Conservation (phyloP, 2,888 invertebrate genomes). For the Luffia ferchaultella region DNA sequence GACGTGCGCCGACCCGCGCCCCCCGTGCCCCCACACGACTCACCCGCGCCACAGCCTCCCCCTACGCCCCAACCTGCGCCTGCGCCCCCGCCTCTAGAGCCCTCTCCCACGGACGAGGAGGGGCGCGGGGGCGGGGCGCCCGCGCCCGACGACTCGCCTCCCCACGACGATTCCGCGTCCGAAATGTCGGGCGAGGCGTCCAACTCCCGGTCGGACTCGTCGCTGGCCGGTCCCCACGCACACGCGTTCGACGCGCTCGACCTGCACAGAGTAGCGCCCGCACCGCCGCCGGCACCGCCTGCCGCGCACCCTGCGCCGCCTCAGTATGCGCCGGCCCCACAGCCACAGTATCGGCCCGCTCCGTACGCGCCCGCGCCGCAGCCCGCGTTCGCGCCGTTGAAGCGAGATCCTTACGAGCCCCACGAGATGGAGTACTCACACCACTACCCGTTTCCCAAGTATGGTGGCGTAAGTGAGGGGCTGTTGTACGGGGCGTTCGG, state of each 20-base stretch:
- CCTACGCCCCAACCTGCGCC: slow-evolving; percentile 29
- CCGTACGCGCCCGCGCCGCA: background rate
- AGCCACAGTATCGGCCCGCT: slow-evolving; percentile 17
- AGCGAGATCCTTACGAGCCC: slow-evolving; percentile 20
- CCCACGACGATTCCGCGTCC: slow-evolving; percentile 11
- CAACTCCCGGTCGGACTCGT: slow-evolving; percentile 14
- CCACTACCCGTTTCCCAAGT: slow-evolving; percentile 51
- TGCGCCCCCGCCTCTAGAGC: slow-evolving; percentile 3
- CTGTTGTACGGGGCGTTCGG: slow-evolving; percentile 3
- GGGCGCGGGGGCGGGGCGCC: background rate
- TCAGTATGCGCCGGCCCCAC: slow-evolving; percentile 19
- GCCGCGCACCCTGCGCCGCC: slow-evolving; percentile 3
- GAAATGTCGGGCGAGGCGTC: slow-evolving; percentile 12
- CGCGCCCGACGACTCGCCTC: slow-evolving; percentile 13
- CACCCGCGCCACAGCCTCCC: slow-evolving; percentile 33
- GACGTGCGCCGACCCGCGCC: slow-evolving; percentile 52
- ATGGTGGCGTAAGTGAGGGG: slow-evolving; percentile 24
- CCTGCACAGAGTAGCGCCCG: slow-evolving; percentile 20
- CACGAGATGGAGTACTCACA: slow-evolving; percentile 20
- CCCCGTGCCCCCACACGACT: slow-evolving; percentile 22
- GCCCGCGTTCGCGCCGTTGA: slow-evolving; percentile 7
- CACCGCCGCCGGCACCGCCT: slow-evolving; percentile 11
- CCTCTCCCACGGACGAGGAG: slow-evolving; percentile 3
- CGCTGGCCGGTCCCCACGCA: slow-evolving; percentile 1
- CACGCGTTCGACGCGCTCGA: slow-evolving; percentile 14